Evolutionary conservation across 2,113 vertebrate genomes (phyloP).

Genomic region (Daubentonia madagascariensis): DNA sequence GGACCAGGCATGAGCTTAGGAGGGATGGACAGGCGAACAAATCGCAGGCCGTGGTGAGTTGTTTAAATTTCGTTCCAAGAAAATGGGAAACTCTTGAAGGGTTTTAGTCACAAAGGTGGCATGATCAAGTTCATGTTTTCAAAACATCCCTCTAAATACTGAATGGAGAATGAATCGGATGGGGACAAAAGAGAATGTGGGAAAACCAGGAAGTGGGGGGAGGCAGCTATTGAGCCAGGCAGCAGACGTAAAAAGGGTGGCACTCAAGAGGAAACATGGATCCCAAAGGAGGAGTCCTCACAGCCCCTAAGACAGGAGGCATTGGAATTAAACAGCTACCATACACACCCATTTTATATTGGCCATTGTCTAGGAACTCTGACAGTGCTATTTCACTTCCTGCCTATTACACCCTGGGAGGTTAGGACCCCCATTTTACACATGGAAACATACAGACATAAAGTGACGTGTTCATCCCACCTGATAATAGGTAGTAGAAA

Average conservation of each 20-base stretch:
- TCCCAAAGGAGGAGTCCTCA: neutral
- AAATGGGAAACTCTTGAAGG: neutral
- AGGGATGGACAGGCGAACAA: neutral
- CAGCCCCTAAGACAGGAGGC: neutral
- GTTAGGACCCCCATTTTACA: neutral
- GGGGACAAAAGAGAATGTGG: neutral
- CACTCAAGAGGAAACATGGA: neutral
- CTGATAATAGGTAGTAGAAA: neutral
- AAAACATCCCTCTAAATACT: neutral
- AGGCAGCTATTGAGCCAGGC: too few species aligned
- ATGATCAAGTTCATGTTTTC: neutral
- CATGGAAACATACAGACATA: neutral
- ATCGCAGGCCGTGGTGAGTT: fast-evolving
- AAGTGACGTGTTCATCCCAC: neutral
- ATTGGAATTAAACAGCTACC: too few species aligned
- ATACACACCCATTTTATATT: neutral
- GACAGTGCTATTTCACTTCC: fast-evolving
- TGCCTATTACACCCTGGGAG: neutral
- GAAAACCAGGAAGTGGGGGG: neutral
- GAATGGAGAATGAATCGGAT: neutral
- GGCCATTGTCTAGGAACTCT: neutral
- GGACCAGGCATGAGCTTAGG: fast-evolving
- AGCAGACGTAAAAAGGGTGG: neutral
- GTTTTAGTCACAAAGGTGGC: neutral
- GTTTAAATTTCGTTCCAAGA: neutral